Evolutionary conservation across 2,797 vertebrate species (phyloP).

Genomic region (Taeniopygia guttata): DNA sequence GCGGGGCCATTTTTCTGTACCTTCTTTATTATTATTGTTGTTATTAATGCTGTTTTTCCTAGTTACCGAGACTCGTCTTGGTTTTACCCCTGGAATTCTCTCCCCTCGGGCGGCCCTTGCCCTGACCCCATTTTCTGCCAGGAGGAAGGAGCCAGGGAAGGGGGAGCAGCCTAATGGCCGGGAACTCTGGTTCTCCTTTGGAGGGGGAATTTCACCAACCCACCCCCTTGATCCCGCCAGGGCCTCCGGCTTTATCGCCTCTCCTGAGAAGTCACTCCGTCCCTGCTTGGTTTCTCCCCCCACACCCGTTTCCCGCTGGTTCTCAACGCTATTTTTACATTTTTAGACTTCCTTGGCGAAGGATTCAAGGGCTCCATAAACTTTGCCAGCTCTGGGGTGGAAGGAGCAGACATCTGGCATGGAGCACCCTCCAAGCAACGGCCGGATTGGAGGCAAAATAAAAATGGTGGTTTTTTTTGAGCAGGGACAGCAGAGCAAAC

Average conservation of each 20-base stretch:
- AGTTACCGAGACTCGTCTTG: background rate
- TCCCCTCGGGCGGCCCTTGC: background rate
- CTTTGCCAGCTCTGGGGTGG: conserved; percentile 25
- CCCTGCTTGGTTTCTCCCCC: background rate
- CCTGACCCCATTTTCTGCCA: conserved; percentile 40
- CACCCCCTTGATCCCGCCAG: background rate
- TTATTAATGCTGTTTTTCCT: background rate
- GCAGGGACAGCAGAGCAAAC: conserved; percentile 21
- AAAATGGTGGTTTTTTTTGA: background rate
- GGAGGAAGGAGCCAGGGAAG: conserved; percentile 4
- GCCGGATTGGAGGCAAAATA: background rate
- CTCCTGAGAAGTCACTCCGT: background rate
- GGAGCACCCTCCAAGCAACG: background rate
- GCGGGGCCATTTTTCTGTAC: background rate
- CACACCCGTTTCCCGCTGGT: background rate
- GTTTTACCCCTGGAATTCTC: background rate
- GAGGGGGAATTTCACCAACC: background rate
- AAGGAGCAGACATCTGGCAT: background rate
- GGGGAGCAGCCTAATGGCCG: conserved; percentile 32
- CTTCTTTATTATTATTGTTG: background rate
- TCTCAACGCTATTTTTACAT: conserved; percentile 24
- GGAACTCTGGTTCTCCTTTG: background rate
- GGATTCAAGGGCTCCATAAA: background rate
- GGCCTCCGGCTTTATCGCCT: background rate
- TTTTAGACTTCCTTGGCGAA: background rate